These are phyloP conservation scores for Aradophagus sp. DNA, from an alignment of 1,140 invertebrate genomes.

Conservation along the genomic window DNA sequence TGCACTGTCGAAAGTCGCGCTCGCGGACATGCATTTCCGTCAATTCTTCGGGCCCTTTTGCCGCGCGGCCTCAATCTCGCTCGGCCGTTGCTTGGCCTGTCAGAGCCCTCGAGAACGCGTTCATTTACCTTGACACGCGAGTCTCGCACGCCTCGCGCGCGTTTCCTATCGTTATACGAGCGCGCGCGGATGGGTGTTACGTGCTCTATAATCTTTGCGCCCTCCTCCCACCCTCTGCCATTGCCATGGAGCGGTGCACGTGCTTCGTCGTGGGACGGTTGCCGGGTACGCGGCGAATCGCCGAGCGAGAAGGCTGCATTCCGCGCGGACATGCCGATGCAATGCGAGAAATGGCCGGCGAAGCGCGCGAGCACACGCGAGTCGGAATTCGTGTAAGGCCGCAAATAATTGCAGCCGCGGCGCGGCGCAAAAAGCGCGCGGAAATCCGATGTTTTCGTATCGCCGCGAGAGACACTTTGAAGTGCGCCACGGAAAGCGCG, in stretches of 20 bases:
- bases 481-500: constrained; percentile 15
- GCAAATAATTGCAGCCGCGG: constrained; percentile 27
- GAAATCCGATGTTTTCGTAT: constrained; percentile 15
- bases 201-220: constrained; percentile 41
- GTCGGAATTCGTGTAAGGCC: constrained; percentile 42
- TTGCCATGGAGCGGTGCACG: no score
- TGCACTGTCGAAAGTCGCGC: no score
- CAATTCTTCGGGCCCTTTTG: constrained; percentile 14
- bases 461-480: constrained; percentile 24
- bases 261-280: constrained; percentile 35
- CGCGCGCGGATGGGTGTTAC: constrained; percentile 26
- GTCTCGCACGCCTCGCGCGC: constrained; percentile 27
- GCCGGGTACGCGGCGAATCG: constrained; percentile 44
- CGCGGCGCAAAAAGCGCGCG: constrained; percentile 15
- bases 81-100: constrained; percentile 5
- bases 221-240: no score
- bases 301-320: constrained; percentile 37
- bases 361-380: constrained; percentile 33
- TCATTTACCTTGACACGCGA: constrained; percentile 41
- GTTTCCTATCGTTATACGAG: constrained; percentile 25
- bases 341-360: constrained; percentile 45
- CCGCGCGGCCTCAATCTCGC: not conserved
- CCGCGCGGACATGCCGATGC: constrained; percentile 37
- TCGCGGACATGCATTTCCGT: constrained; percentile 14
- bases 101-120: constrained; percentile 15